Evolutionary conservation across 2,888 invertebrate genomes (phyloP), one percentile per base, ranked within the genome.

Genomic region (Apotomis turbidana): DNA sequence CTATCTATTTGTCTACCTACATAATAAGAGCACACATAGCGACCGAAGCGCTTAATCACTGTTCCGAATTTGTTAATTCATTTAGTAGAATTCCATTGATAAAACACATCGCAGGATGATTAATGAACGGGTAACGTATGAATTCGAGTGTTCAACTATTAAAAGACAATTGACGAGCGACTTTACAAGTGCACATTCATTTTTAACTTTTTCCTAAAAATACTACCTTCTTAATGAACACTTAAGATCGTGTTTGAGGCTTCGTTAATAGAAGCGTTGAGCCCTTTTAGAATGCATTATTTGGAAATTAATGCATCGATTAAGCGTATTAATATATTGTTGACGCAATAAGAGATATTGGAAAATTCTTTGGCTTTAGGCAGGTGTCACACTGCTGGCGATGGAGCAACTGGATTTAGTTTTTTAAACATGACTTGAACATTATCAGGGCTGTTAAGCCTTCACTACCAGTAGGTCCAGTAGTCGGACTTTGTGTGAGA

Each of bases 31-130:
- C 8, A 6, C 44, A 44, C 44, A 0, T 44, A 0, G 44, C 44
- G 8, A 44, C 44, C 8, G 44, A 44, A 49, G 49, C 10, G 6
- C 49, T 49, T 49, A 49, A 9, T 9, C 8, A 49, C 9, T 9
- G 49, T 49, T 49, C 10, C 5, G 3, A 0, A n/a, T 41, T 59
- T 68, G 44, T 54, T 61, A 44, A 36, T 60, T 27, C 46, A 49
- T 27, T 49, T 9, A 12, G 62, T 69, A 69, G 46, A 62, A 49
- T 69, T 69, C 69, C 69, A 62, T 46, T 55, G n/a, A 46, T 69
- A 62, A 49, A 49, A 38, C 15, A 38, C 57, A 57, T 46, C 38
- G 12, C 36, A 15, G 13, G 15, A 55, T 54, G 13, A 44, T 52
- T 10, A 15, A 52, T 52, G 4, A 46, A 6, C 61, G 41, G 4